A percentile compares a stretch with the other conserved stretches of the same genome.
Evolutionary conservation across 2,113 vertebrate species (phyloP).

Genomic region (Anas platyrhynchos): DNA sequence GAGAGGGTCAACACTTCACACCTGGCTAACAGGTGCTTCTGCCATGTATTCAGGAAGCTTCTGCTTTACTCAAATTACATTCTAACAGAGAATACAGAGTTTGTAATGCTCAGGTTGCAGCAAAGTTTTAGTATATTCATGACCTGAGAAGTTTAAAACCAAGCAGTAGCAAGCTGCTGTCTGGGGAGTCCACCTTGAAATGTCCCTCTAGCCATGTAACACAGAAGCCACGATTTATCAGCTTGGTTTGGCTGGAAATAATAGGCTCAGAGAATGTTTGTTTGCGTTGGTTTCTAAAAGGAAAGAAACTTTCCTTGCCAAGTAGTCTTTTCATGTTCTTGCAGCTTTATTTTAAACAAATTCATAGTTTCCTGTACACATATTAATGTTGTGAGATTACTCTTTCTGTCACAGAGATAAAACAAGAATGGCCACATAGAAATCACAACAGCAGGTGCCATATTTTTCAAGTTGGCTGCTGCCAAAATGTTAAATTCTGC

Average conservation of each 20-base stretch:
- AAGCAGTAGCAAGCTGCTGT: not conserved
- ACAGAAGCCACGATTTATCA: not conserved
- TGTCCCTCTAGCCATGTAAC: not conserved
- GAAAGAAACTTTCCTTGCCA: not conserved
- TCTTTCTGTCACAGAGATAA: not conserved
- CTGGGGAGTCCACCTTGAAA: not conserved
- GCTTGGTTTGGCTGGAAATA: not conserved
- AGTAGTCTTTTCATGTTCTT: not conserved
- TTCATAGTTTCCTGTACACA: not conserved
- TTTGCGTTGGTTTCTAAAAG: not conserved
- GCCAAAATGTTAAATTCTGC: not conserved
- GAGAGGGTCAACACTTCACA: fast-evolving
- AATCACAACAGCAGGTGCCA: not conserved
- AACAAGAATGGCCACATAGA: not conserved
- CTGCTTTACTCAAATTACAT: not conserved
- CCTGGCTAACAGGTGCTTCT: fast-evolving
- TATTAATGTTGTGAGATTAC: not conserved
- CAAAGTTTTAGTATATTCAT: not conserved
- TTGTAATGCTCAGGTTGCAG: fast-evolving
- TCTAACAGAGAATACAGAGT: not conserved
- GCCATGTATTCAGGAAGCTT: fast-evolving
- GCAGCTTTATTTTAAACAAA: not conserved
- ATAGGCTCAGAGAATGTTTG: not conserved
- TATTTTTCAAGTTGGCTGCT: fast-evolving
- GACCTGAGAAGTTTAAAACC: not conserved